Conservation (phyloP, 2,888 invertebrate species). For the Therioaphis trifolii region DNA sequence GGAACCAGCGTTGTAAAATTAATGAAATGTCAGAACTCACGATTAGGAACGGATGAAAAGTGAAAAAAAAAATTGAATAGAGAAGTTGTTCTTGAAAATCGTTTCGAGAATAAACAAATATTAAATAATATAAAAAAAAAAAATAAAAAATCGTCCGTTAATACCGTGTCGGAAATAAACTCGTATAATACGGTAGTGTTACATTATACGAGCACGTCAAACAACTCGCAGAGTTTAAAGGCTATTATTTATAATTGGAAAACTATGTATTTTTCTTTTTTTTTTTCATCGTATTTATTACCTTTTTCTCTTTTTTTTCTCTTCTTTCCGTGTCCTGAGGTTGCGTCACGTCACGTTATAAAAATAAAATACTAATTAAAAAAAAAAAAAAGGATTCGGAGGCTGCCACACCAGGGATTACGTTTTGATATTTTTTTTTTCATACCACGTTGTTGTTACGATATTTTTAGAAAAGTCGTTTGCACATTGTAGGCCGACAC, state of each 20-base stretch:
- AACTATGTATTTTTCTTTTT: not conserved
- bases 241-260: too few species aligned
- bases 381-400: not conserved
- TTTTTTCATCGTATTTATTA: not conserved
- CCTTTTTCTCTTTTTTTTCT: not conserved
- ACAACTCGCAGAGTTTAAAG: too few species aligned
- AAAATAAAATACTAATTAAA: conserved; percentile 15
- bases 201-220: too few species aligned
- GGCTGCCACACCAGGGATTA: not conserved
- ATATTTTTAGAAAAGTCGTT: conserved; percentile 42
- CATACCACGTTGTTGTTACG: not conserved
- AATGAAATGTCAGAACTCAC: conserved; percentile 19
- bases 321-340: not conserved
- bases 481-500: not conserved
- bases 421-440: conserved; percentile 1
- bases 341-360: not conserved
- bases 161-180: too few species aligned
- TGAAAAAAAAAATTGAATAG: not conserved
- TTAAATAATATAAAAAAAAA: not conserved
- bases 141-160: too few species aligned
- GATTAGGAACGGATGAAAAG: not conserved
- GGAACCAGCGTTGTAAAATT: not conserved
- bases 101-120: not conserved
- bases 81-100: not conserved
- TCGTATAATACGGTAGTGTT: too few species aligned